phyloP scores from a whole-genome alignment of 2,888 invertebrate genomes.

The Coleophora deauratella region DNA sequence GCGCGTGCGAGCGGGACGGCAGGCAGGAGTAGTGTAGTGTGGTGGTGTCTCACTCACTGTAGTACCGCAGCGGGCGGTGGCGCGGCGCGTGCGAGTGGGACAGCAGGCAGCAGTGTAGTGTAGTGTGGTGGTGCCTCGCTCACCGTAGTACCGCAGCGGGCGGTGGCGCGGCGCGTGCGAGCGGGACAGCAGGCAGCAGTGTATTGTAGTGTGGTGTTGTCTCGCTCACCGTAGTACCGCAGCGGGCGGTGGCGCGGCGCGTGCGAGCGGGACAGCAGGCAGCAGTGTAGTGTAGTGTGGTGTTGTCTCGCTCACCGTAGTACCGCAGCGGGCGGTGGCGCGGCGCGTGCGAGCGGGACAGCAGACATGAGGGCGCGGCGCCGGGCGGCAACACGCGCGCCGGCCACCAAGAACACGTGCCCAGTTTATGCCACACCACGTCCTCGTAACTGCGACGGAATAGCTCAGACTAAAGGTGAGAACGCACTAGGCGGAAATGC shows the following conservation, averaged over 20 bases:
- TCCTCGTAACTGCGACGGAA: conserved; percentile 55
- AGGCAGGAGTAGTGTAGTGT: no score
- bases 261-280: no score
- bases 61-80: conserved; percentile 58
- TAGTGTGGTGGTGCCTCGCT: no score
- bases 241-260: no score
- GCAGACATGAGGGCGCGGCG: conserved; percentile 44
- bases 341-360: conserved; percentile 33
- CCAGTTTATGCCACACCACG: conserved; percentile 63
- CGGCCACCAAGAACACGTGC: conserved; percentile 59
- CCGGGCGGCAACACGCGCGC: conserved; percentile 56
- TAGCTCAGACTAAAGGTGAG: not conserved
- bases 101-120: conserved; percentile 46
- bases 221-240: no score
- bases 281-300: no score
- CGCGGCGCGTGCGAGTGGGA: conserved; percentile 31
- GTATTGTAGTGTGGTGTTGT: no score
- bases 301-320: conserved; percentile 34
- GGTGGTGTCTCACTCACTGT: no score
- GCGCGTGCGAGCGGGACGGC: conserved; percentile 33
- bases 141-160: no score
- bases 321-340: conserved; percentile 56
- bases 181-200: no score
- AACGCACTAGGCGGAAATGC: no score
- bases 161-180: no score